Evolutionary conservation across 2,797 vertebrate genomes (phyloP), one percentile per base, ranked within the genome.

Genomic region (Macrochelys suwanniensis): DNA sequence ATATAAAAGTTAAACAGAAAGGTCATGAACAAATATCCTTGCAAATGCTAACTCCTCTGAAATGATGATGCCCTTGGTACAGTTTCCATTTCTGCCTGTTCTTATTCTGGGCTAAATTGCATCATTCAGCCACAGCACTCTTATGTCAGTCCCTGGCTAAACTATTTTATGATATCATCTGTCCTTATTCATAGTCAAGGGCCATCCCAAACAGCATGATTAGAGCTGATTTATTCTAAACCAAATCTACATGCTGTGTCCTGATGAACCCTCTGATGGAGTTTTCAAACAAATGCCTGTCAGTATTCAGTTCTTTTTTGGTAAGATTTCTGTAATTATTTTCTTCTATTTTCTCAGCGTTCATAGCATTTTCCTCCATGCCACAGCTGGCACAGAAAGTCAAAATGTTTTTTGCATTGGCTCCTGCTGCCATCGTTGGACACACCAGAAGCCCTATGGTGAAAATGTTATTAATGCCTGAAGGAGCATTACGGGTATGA

Each of bases 311-410:
- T 42, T 80, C 45, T 65, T 93, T 85, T 78, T 7, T 10, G 84
- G 50, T 57, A 74, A 61, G 11, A 5, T 16, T n/a, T 8, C 31
- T 65, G 28, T 81, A 42, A 61, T 84, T 80, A 54, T 76, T 88
- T 28, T 80, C 45, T n/a, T 85, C 12, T 89, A 31, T 26, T 93
- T 96, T 37, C 74, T 90, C 94, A 98, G 98, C 83, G 0, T 97
- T 98, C 80, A 93, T 98, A 80, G 97, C 97, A 0, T 98, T 98
- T 91, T 98, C 98, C 7, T 91, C 96, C 79, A 98, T 99, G 95
- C 99, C 99, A 0, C 97, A 98, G 56, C 94, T 99, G 89, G 98
- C 99, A 88, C 98, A 96, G 92, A 99, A 98, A 98, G 98, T 99
- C 97, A 97, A 95, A 89, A 92, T 82, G 84, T 96, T 97, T 93